phyloP scores from a whole-genome alignment of 2,113 vertebrate genomes.

The Picathartes gymnocephalus region DNA sequence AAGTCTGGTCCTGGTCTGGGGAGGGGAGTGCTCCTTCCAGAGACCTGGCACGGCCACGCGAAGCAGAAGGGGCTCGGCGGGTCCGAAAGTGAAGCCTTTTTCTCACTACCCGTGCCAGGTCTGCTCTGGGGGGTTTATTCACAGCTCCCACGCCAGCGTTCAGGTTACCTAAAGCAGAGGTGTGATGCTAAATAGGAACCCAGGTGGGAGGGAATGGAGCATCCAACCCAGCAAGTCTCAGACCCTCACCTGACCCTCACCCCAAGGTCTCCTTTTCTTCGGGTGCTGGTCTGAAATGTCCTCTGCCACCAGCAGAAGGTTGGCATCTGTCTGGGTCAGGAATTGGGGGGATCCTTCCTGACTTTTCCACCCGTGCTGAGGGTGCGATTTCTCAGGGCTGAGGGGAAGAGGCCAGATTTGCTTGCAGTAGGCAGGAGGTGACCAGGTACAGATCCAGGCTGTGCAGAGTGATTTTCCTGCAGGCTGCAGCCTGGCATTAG shows the following conservation, averaged over 20 bases:
- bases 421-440: not conserved
- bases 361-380: accelerated
- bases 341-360: not conserved
- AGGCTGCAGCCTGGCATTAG: not conserved
- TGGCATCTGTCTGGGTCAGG: not conserved
- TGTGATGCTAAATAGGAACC: not conserved
- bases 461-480: not conserved
- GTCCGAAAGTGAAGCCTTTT: not conserved
- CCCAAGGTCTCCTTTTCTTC: not conserved
- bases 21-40: not conserved
- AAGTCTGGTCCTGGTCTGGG: not conserved
- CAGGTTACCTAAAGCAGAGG: not conserved
- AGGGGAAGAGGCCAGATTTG: not conserved
- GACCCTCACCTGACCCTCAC: not conserved
- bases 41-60: accelerated
- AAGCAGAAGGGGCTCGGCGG: not conserved
- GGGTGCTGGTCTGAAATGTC: not conserved
- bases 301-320: not conserved
- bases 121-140: not conserved
- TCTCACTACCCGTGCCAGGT: not conserved
- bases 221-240: accelerated
- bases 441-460: not conserved
- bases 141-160: not conserved
- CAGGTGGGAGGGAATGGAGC: not conserved
- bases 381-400: not conserved